These are phyloP conservation scores for Tenualosa ilisha DNA, from an alignment of 2,797 vertebrate species.

Conservation along the genomic window DNA sequence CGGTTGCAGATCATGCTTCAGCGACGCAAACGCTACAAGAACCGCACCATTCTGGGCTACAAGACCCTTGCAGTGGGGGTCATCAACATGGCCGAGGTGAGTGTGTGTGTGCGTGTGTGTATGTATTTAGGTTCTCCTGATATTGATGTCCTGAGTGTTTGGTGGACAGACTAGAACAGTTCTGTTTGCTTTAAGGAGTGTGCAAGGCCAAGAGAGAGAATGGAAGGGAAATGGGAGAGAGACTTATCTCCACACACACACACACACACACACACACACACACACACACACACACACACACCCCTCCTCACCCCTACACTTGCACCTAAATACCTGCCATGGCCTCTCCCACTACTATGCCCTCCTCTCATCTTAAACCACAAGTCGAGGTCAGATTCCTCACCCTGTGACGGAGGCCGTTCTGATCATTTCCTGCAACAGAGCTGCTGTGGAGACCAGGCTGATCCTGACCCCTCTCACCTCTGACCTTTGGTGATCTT, in stretches of 20 bases:
- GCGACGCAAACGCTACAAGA: not conserved
- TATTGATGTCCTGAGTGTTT: not conserved
- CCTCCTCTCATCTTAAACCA: not conserved
- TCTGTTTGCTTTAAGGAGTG: too few relatives aligned
- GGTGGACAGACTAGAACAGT: too few relatives aligned
- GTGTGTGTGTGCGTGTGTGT: not conserved
- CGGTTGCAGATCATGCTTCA: not conserved
- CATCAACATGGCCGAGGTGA: constrained; percentile 7
- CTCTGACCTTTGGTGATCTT: not conserved
- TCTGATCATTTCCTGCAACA: not conserved
- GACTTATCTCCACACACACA: too few relatives aligned
- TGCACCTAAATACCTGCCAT: not conserved
- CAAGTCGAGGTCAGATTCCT: not conserved
- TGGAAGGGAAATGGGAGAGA: not conserved
- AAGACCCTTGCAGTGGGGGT: not conserved
- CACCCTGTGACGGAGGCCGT: not conserved
- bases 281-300: too few relatives aligned
- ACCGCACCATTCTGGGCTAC: constrained; percentile 11
- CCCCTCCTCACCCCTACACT: not conserved
- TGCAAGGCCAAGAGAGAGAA: not conserved
- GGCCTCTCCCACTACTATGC: not conserved
- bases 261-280: too few relatives aligned
- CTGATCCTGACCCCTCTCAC: not conserved
- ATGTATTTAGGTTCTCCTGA: not conserved
- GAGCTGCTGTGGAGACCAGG: not conserved